A percentile compares a stretch with the other conserved stretches of the same genome.
Conservation (phyloP, 2,888 invertebrate species). For the Archaeoteleia sp. region DNA sequence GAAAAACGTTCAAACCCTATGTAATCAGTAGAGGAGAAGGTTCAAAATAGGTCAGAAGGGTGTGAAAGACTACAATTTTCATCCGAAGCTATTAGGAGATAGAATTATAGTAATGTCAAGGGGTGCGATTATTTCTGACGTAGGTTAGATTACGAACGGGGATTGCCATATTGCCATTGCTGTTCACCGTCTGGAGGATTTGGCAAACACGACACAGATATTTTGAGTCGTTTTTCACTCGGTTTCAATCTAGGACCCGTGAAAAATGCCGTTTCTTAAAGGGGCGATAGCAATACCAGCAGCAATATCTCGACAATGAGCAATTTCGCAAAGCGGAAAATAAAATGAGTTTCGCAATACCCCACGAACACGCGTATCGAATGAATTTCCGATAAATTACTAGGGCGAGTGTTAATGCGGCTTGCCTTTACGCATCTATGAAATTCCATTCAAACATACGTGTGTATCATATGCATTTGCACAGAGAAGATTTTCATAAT, state of each 20-base stretch:
- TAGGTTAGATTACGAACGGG: slow-evolving; percentile 14
- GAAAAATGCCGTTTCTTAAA: slow-evolving; percentile 14
- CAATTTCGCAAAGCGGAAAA: slow-evolving; percentile 18
- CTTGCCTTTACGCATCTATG: no score
- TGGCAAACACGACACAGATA: slow-evolving; percentile 56
- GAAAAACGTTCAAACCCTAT: no score
- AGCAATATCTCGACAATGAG: slow-evolving; percentile 16
- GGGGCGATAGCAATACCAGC: slow-evolving; percentile 11
- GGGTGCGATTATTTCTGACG: slow-evolving; percentile 48
- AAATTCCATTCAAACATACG: no score
- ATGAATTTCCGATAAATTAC: slow-evolving; percentile 12
- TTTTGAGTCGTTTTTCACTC: slow-evolving; percentile 20
- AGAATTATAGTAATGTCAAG: slow-evolving; percentile 43
- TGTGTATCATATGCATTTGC: no score
- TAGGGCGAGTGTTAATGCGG: background rate
- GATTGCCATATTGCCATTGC: slow-evolving; percentile 59
- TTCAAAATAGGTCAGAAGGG: slow-evolving; percentile 1
- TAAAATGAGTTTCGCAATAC: slow-evolving; percentile 13
- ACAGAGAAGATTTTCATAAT: no score
- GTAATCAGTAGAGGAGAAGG: no score
- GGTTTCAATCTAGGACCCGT: slow-evolving; percentile 20
- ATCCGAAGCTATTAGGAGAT: slow-evolving; percentile 63
- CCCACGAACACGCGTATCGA: background rate
- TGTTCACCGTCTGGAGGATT: slow-evolving; percentile 59
- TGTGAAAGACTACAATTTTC: slow-evolving; percentile 65